Base-by-base conservation (phyloP, 2,888 invertebrate genomes). In the Odontomyia ornata region DNA sequence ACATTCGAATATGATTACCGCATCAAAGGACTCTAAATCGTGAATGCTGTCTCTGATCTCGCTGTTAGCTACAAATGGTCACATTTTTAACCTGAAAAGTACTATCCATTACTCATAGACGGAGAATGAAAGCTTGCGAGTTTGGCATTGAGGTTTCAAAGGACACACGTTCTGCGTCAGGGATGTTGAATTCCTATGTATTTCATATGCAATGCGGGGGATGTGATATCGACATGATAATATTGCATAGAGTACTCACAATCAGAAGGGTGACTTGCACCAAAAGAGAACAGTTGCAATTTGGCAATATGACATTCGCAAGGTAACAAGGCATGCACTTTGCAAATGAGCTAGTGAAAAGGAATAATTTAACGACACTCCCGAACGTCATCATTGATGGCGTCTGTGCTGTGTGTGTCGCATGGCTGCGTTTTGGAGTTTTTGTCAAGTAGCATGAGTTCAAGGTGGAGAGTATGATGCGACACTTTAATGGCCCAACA, bases 321-420 rank as follows among this genome's bases (percentile, higher is more conserved):
- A 73, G 73, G 57, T 72, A 72, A 72, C 72, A 56, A 72, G 56
- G 56, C 60, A 57, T 73, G 73, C 73, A 73, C 73, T 73, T 73
- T 57, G 57, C 73, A 75, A 75, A 75, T 64, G 75, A 75, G 64
- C 60, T 64, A 64, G 60, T 75, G 75, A 75, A 75, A 64, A 64
- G 64, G 75, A 75, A 75, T 64, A 75, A 75, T 75, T 75, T 75
- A 75, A 75, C 75, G 75, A 75, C 64, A 36, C 60, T 36, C 30
- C 69, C 47, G 15, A 46, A 46, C 46, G 21, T 25, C 60, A 13
- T 21, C 25, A 47, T 27, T 60, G 36, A 23, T 57, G 73, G 11
- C 36, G 43, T 36, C 60, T 30, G 36, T 21, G 73, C 36, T 60
- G 25, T 23, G 1, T 57, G 21, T 27, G 30, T 28, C 28, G 64